Percentiles rank a stretch among this genome's conserved stretches.
Conservation (phyloP, 2,888 invertebrate genomes). For the Drosophila mercatorum region DNA sequence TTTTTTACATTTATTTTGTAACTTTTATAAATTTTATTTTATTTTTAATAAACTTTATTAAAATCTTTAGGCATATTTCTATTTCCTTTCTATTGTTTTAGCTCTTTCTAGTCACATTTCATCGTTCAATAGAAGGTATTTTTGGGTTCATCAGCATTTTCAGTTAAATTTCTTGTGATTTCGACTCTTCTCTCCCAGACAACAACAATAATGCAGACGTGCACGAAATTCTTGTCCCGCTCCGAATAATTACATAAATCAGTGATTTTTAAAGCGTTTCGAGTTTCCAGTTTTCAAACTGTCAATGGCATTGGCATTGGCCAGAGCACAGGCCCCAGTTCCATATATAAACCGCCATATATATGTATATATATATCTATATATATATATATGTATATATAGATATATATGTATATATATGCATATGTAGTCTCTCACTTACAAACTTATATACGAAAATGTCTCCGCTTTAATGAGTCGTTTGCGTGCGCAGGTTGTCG, state of each 20-base stretch:
- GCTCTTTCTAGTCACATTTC: background rate
- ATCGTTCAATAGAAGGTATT: constrained; percentile 19
- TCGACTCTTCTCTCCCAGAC: constrained; percentile 4
- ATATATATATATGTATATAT: background rate
- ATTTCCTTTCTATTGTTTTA: background rate
- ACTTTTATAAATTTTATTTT: too few species aligned
- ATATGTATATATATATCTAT: background rate
- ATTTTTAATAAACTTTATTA: too few species aligned
- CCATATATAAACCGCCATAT: constrained; percentile 5
- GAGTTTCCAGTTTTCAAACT: constrained; percentile 76
- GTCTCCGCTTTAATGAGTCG: constrained; percentile 53
- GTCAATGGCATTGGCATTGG: constrained; percentile 62
- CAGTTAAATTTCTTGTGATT: background rate
- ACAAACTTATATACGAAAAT: constrained; percentile 26
- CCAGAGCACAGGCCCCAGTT: constrained; percentile 21
- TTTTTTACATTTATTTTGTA: too few species aligned
- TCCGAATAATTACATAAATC: constrained; percentile 82
- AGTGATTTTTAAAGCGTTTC: constrained; percentile 79
- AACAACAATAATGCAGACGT: constrained; percentile 26
- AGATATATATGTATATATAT: constrained; percentile 1
- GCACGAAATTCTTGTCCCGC: constrained; percentile 78
- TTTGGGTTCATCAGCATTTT: background rate
- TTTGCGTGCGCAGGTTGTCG: constrained; percentile 67
- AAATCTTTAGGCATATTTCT: background rate
- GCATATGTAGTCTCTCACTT: constrained; percentile 4